Conservation (phyloP, 2,888 invertebrate genomes). For the Temnothorax rugatulus region DNA sequence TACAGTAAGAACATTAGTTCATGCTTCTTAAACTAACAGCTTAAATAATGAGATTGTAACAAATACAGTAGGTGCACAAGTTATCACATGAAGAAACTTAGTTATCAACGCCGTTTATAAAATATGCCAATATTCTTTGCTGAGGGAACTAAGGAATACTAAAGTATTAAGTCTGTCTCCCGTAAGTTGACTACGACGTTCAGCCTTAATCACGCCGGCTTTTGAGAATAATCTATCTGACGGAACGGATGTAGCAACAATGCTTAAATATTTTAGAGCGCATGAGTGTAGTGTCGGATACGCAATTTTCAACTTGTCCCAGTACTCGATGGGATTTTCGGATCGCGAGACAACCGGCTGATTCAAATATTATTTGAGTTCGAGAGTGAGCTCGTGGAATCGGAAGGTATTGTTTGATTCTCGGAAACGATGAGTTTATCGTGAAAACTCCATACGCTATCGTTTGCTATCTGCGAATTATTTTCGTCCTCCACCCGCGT, state of each 20-base stretch:
- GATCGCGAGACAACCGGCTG: constrained; percentile 50
- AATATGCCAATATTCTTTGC: constrained; percentile 1
- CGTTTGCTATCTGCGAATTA: constrained; percentile 8
- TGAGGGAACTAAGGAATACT: neutral
- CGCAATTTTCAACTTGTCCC: constrained; percentile 31
- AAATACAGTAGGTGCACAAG: neutral
- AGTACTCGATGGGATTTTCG: constrained; percentile 50
- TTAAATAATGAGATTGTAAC: too few relatives aligned
- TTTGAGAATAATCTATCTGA: constrained; percentile 52
- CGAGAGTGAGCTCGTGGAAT: neutral
- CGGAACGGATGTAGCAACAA: constrained; percentile 24
- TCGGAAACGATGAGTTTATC: constrained; percentile 1
- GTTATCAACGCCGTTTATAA: constrained; percentile 2
- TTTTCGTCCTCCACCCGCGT: neutral
- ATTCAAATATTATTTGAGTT: constrained; percentile 19
- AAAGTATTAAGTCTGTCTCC: constrained; percentile 35
- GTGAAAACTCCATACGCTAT: neutral
- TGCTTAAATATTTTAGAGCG: constrained; percentile 39
- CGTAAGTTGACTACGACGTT: constrained; percentile 47
- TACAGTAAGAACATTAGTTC: too few relatives aligned
- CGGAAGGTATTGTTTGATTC: neutral
- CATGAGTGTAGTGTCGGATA: constrained; percentile 42
- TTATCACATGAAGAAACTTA: neutral
- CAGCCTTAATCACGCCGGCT: constrained; percentile 45
- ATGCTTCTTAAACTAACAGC: too few relatives aligned